Evolutionary conservation across 2,113 vertebrate genomes (phyloP), one percentile per base, ranked within the genome.

Genomic region (Steatornis caripensis): DNA sequence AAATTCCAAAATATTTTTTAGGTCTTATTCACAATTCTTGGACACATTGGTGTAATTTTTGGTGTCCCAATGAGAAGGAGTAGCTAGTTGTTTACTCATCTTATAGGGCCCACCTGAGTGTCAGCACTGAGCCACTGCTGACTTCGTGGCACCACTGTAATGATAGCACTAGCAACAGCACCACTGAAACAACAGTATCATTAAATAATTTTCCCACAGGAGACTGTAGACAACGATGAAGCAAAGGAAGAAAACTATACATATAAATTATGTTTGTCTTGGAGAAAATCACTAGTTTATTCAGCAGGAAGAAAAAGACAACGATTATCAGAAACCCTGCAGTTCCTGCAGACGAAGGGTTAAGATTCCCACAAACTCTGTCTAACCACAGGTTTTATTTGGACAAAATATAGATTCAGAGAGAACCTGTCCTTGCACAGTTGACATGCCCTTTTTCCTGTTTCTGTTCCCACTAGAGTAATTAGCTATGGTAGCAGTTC

Each of bases 401-500:
- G 84, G 84, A 49, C 58, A 93, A 96, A 95, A 88, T 80, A 90
- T 9, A 87, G 77, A 88, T 94, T 95, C 87, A 88, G 49, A 85
- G 58, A 93, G 57, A 96, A 88, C 46, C 51, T 94, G 87, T 95
- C 87, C 90, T 95, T 96, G 95, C 82, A 54, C 64, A 86, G 37
- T 46, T 87, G 62, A 83, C 88, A 88, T 90, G 84, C 66, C 92
- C 92, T 94, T 91, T 94, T 81, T 87, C 29, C 78, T 87, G 57
- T 87, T 96, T 90, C 60, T 57, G 85, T 72, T 94, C 90, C 82
- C 92, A 84, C 87, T 3, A 75, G 93, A 96, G 76, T 93, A 96
- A 96, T 97, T 96, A 96, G 78, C 82, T 90, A 62, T 70, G 92
- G 87, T 90, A 96, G 88, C 58, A 81, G 95, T 93, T 95, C 96